Evolutionary conservation across 2,888 invertebrate genomes (phyloP), one percentile per base, ranked within the genome.

Genomic region (Euzophera pinguis): DNA sequence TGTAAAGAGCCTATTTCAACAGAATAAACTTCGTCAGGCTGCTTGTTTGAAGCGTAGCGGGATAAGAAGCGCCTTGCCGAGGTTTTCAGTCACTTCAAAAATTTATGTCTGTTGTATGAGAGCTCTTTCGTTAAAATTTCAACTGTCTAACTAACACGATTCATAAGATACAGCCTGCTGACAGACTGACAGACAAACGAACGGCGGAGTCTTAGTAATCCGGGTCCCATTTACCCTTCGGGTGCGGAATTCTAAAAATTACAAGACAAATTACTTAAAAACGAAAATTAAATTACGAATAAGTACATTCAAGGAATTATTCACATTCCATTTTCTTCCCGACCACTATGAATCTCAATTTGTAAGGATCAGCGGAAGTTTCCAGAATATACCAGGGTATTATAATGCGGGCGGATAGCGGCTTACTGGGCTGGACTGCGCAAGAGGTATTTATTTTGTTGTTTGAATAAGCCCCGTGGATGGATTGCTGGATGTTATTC

Each of bases 331-430:
- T 32, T 32, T 29, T 13, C 43, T 7, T 2, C 13, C 27, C 43
- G 29, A 43, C 13, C 12, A 43, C 43, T 29, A 43, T 43, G 43
- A 43, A 43, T 43, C 43, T 43, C 43, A 43, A 43, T 43, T 43
- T 43, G 29, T 29, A 29, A 27, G 41, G 27, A 43, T 43, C 29
- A 13, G 42, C 8, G 43, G 29, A 41, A 29, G 29, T 29, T 2
- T 12, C n/a, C 42, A 12, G 22, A 42, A 17, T 22, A 1, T 22
- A n/a, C 17, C 42, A n/a, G 22, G 7, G 42, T 22, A 42, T 41
- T 41, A 42, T 43, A 29, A 43, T 43, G 29, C 43, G 27, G 42
- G 12, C n/a, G 17, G 10, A 22, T 22, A 22, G 12, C 35, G 12
- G 42, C 27, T 42, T 42, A 42, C 42, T 22, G 22, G n/a, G 22